phyloP scores from a whole-genome alignment of 1,140 invertebrate species.

The Apis cerana region DNA sequence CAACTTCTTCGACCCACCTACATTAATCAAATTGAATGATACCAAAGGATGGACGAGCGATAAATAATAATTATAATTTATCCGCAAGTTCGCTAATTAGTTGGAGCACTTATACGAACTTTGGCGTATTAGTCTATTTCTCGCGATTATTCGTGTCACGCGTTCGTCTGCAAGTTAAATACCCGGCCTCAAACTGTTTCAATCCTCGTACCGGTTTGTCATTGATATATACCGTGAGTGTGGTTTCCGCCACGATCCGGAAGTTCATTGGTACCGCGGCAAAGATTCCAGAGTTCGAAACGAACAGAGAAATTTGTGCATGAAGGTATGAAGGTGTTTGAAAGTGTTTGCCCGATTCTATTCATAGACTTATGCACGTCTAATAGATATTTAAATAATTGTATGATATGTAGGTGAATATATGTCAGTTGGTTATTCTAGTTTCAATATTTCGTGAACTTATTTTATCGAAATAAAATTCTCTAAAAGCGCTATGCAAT shows the following conservation, averaged over 20 bases:
- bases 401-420: too few species aligned
- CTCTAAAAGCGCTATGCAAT: too few species aligned
- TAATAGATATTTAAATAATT: too few species aligned
- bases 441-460: too few species aligned
- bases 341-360: too few species aligned
- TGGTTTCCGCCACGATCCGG: background rate
- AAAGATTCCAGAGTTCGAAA: background rate
- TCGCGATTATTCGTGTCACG: background rate
- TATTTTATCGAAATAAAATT: too few species aligned
- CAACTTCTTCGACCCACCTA: constrained; percentile 23
- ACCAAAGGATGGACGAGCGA: constrained; percentile 7
- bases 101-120: constrained; percentile 17
- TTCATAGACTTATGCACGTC: too few species aligned
- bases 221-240: background rate
- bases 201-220: too few species aligned
- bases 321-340: too few species aligned
- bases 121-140: background rate
- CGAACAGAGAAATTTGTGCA: background rate
- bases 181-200: background rate
- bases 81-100: constrained; percentile 29
- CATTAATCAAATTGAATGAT: constrained; percentile 52
- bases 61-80: constrained; percentile 45
- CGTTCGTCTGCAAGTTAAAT: background rate
- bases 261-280: background rate
- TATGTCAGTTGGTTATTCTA: too few species aligned